Percentiles rank a stretch among this genome's conserved stretches.
Conservation (phyloP, 2,888 invertebrate species). For the Plebejus anna region DNA sequence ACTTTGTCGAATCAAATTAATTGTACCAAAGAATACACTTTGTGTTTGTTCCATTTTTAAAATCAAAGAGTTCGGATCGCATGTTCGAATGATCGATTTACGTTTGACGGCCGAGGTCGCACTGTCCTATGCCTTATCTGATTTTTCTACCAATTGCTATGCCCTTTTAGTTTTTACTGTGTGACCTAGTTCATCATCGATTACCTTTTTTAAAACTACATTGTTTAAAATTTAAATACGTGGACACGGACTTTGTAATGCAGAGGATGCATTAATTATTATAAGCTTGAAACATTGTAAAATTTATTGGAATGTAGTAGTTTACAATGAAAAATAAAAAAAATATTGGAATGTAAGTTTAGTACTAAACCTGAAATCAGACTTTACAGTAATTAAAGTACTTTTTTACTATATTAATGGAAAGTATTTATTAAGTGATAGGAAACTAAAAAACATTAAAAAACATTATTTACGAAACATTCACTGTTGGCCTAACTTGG, state of each 20-base stretch:
- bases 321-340: not conserved
- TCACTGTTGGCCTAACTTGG: too few relatives aligned
- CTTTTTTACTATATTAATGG: too few relatives aligned
- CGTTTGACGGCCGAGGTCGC: slow-evolving; percentile 78
- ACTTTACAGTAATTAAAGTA: not conserved
- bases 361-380: not conserved
- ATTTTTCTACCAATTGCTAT: slow-evolving; percentile 66
- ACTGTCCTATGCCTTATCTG: slow-evolving; percentile 75
- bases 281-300: not conserved
- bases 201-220: slow-evolving; percentile 57
- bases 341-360: not conserved
- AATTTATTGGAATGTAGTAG: not conserved
- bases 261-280: not conserved
- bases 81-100: slow-evolving; percentile 67
- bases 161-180: slow-evolving; percentile 60
- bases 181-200: slow-evolving; percentile 69
- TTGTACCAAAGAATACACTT: slow-evolving; percentile 44
- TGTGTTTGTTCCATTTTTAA: slow-evolving; percentile 34
- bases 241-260: not conserved
- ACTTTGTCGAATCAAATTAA: slow-evolving; percentile 47
- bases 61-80: slow-evolving; percentile 58
- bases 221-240: slow-evolving; percentile 7
- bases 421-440: not conserved
- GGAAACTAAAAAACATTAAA: not conserved
- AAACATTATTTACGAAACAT: not conserved